Evolutionary conservation across 2,888 invertebrate species (phyloP).

Genomic region (Xiphydria camelus): DNA sequence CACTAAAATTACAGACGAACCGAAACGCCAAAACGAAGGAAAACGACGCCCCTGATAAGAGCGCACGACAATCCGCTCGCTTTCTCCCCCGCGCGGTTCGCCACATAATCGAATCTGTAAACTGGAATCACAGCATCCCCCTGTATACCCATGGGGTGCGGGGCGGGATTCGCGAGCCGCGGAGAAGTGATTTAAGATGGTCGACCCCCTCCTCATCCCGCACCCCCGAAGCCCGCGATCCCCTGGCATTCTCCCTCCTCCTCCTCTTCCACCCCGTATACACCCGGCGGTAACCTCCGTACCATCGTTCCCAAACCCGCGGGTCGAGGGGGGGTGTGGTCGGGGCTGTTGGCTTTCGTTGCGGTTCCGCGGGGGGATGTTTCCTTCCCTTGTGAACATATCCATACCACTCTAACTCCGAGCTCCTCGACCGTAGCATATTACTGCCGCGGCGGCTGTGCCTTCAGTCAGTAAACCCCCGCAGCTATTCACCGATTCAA

Average conservation of each 20-base stretch:
- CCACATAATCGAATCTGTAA: conserved; percentile 31
- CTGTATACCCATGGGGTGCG: conserved; percentile 2
- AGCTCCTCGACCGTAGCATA: conserved; percentile 37
- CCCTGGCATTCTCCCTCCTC: conserved; percentile 14
- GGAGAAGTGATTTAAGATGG: conserved; percentile 35
- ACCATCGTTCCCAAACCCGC: background rate
- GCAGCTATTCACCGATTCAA: conserved; percentile 56
- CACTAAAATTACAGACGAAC: no score
- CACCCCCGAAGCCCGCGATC: background rate
- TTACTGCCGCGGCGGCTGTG: conserved; percentile 35
- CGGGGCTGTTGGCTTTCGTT: conserved; percentile 21
- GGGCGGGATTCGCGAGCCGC: conserved; percentile 14
- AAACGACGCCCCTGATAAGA: no score
- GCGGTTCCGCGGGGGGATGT: conserved; percentile 39
- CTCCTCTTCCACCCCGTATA: conserved; percentile 20
- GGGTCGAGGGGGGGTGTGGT: conserved; percentile 9
- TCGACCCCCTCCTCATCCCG: conserved; percentile 13
- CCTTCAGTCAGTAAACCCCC: conserved; percentile 51
- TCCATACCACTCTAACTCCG: conserved; percentile 21
- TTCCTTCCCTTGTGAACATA: conserved; percentile 45
- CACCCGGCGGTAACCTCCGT: no score
- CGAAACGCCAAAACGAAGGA: no score
- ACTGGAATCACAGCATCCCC: conserved; percentile 25
- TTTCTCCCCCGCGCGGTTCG: no score
- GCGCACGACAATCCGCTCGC: no score